These are phyloP conservation scores for Uropetala carovei DNA, from an alignment of 2,888 invertebrate species.

Conservation along the genomic window DNA sequence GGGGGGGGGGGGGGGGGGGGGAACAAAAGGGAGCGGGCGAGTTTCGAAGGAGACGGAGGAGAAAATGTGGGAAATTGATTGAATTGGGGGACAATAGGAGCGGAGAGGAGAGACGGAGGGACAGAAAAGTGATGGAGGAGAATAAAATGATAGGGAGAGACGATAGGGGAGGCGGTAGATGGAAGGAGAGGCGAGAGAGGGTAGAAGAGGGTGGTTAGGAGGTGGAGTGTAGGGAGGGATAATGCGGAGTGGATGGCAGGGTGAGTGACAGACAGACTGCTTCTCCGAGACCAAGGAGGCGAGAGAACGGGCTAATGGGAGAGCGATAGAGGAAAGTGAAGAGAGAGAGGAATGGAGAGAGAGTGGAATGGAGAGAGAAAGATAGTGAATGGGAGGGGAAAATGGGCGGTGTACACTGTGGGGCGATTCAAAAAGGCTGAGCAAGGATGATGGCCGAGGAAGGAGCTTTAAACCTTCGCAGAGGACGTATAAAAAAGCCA, in stretches of 20 bases:
- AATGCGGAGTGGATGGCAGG: constrained; percentile 28
- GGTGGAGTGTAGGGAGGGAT: neutral
- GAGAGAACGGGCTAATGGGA: neutral
- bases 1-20: neutral
- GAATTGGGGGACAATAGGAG: constrained; percentile 58
- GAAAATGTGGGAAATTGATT: constrained; percentile 61
- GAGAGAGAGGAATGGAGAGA: neutral
- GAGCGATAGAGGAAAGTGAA: neutral
- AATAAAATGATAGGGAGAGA: constrained; percentile 27
- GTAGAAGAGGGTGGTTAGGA: neutral
- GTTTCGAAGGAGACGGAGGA: constrained; percentile 7
- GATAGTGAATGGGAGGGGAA: neutral
- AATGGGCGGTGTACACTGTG: too few species aligned
- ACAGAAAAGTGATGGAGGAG: constrained; percentile 21
- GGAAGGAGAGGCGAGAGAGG: neutral
- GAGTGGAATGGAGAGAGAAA: neutral
- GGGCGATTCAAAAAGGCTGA: too few species aligned
- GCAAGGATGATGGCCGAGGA: neutral
- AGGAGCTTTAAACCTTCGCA: neutral
- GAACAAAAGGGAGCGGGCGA: too few species aligned
- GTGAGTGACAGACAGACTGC: constrained; percentile 37
- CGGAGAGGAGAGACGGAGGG: neutral
- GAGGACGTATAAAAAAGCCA: neutral
- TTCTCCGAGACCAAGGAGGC: neutral
- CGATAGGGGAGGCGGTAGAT: constrained; percentile 26